phyloP scores from a whole-genome alignment of 2,888 invertebrate genomes.

The Cinara cedri region DNA sequence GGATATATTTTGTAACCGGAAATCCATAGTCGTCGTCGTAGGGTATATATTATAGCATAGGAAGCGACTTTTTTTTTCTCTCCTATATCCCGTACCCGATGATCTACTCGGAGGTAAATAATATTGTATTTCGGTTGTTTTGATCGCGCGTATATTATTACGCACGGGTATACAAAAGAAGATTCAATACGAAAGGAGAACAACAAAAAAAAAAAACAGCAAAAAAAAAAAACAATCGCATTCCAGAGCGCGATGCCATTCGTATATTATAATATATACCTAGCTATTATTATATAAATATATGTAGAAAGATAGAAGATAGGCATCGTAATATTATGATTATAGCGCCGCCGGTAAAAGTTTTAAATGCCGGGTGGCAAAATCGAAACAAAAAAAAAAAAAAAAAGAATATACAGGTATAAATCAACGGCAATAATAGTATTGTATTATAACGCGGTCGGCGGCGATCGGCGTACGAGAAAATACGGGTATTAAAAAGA shows the following conservation, averaged over 20 bases:
- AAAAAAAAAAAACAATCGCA: slow-evolving; percentile 27
- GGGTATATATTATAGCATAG: no score
- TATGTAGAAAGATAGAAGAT: no score
- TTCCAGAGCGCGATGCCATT: slow-evolving; percentile 34
- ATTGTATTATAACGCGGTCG: no score
- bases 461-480: neutral
- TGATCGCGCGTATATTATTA: neutral
- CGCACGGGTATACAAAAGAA: no score
- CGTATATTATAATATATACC: neutral
- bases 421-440: no score
- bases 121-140: neutral
- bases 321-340: no score
- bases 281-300: no score
- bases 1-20: no score
- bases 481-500: slow-evolving; percentile 28
- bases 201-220: slow-evolving; percentile 8
- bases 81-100: no score
- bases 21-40: no score
- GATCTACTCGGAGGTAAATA: slow-evolving; percentile 11
- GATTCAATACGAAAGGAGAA: neutral
- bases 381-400: slow-evolving; percentile 16
- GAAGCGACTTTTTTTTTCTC: no score
- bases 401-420: neutral
- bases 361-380: slow-evolving; percentile 34
- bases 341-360: slow-evolving; percentile 23